Percentiles rank a stretch among this genome's conserved stretches.
phyloP scores from a whole-genome alignment of 2,797 vertebrate species.

The Discoglossus pictus region DNA sequence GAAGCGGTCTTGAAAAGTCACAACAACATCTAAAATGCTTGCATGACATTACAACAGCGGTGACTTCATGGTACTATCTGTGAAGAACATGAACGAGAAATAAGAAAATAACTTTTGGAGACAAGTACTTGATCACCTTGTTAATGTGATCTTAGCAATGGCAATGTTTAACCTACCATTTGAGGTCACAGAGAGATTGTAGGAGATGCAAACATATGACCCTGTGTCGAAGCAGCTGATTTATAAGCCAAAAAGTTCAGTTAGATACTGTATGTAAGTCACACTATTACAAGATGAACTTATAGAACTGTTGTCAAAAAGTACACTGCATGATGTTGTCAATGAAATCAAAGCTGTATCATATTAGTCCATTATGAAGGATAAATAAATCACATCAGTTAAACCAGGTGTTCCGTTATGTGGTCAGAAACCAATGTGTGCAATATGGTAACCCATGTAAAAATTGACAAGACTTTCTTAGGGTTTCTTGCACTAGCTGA shows the following conservation, averaged over 20 bases:
- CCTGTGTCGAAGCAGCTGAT: background rate
- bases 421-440: background rate
- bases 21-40: too few species aligned
- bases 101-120: conserved; percentile 15
- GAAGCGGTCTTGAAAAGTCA: too few species aligned
- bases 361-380: background rate
- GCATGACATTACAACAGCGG: too few species aligned
- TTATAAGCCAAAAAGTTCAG: background rate
- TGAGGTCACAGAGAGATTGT: too few species aligned
- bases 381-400: background rate
- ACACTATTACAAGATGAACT: conserved; percentile 4
- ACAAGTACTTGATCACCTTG: conserved; percentile 7
- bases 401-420: conserved; percentile 4
- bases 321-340: background rate
- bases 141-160: background rate
- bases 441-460: background rate
- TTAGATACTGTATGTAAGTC: conserved; percentile 1
- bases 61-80: background rate
- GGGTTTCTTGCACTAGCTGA: conserved; percentile 1
- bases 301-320: background rate
- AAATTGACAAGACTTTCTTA: background rate
- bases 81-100: background rate
- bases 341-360: too few species aligned
- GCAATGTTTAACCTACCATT: too few species aligned
- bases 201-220: too few species aligned